Evolutionary conservation across 2,113 vertebrate genomes (phyloP).

Genomic region (Baryphthengus martii): DNA sequence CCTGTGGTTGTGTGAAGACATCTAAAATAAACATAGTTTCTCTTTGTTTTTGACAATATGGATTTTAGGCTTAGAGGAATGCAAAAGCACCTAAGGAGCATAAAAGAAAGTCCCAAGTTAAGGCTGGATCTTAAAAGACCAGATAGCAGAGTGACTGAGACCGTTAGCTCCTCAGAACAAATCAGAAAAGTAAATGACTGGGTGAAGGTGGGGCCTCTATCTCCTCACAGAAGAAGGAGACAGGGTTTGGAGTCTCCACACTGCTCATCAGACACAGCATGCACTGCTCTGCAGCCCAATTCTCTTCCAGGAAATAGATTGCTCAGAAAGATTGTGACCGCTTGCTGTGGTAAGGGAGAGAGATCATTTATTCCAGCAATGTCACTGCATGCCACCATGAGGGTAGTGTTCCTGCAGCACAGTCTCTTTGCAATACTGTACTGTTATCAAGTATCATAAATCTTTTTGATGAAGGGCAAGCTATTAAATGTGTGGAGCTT

Average conservation of each 20-base stretch:
- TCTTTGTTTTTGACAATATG: neutral
- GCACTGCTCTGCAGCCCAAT: neutral
- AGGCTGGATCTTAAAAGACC: neutral
- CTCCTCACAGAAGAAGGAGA: neutral
- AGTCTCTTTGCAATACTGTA: neutral
- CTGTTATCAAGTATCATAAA: neutral
- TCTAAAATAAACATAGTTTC: neutral
- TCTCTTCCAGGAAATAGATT: neutral
- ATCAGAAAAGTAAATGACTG: neutral
- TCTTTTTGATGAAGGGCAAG: slow-evolving; percentile 1
- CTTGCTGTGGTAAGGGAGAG: neutral
- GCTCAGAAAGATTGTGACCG: neutral
- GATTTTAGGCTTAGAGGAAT: neutral
- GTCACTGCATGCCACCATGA: neutral
- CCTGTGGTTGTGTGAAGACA: neutral
- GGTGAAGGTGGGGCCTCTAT: neutral
- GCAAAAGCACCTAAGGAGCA: neutral
- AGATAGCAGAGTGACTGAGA: neutral
- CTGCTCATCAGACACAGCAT: accelerated
- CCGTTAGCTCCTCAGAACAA: neutral
- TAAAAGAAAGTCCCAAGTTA: neutral
- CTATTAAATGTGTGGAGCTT: neutral
- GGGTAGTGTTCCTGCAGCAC: neutral
- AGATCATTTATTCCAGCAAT: neutral
- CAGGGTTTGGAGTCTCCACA: neutral